Evolutionary conservation across 1,140 invertebrate genomes (phyloP).

Genomic region (Ceratosolen fusciceps): DNA sequence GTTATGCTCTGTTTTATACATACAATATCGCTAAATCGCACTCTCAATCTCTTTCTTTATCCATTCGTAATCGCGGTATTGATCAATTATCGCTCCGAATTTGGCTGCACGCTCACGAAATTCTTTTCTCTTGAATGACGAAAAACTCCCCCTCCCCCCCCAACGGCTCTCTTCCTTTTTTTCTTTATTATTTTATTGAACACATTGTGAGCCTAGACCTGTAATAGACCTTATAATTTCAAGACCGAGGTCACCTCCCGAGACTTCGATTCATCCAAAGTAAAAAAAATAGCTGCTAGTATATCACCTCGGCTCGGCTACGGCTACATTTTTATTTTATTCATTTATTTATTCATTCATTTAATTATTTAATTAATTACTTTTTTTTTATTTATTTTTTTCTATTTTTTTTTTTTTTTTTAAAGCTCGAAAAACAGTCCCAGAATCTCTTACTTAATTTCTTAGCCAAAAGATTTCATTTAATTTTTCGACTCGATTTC

Average conservation of each 20-base stretch:
- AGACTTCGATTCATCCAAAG: slow-evolving; percentile 57
- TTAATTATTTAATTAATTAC: no score
- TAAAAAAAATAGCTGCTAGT: slow-evolving; percentile 60
- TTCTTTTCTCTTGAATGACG: slow-evolving; percentile 47
- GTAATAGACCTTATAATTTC: slow-evolving; percentile 64
- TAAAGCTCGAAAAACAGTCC: no score
- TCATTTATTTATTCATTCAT: slow-evolving; percentile 32
- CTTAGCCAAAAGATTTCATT: no score
- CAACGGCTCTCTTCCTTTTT: slow-evolving; percentile 31
- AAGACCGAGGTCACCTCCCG: slow-evolving; percentile 54
- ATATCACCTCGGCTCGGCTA: slow-evolving; percentile 46
- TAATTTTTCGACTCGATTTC: no score
- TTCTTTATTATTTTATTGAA: slow-evolving; percentile 57
- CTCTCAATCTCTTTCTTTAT: no score
- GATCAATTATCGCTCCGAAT: slow-evolving; percentile 51
- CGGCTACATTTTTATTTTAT: slow-evolving; percentile 60
- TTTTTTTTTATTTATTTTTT: no score
- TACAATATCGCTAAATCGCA: slow-evolving; percentile 38
- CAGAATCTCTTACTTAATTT: no score
- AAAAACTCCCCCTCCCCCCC: slow-evolving; percentile 22
- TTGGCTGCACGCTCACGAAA: slow-evolving; percentile 53
- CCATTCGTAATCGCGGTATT: slow-evolving; percentile 24
- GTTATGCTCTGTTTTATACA: slow-evolving; percentile 63
- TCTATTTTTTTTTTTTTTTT: slow-evolving; percentile 36
- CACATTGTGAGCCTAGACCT: slow-evolving; percentile 62